Evolutionary conservation across 2,888 invertebrate genomes (phyloP), one percentile per base, ranked within the genome.

Genomic region (Drosophila gaucha): DNA sequence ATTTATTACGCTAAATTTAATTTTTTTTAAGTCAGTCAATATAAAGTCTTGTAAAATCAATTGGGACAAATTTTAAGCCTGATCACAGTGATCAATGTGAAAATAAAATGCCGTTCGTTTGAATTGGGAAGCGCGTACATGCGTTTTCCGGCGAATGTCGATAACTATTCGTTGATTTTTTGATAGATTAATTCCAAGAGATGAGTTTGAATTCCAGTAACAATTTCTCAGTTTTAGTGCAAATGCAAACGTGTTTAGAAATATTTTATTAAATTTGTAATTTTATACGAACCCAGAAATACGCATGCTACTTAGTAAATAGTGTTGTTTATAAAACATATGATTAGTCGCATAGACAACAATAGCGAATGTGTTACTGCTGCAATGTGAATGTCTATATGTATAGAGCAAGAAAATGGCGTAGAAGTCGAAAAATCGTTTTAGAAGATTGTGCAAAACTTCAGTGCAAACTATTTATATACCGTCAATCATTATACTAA

Each of bases 51-150:
- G 5, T 20, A 22, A 43, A 49, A 43, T 51, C 47, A 54, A 36
- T 41, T 41, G 46, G 26, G 30, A 28, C 38, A 57, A 64, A 58
- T 35, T 41, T 50, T 16, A 39, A 36, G 31, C 22, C 33, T 39
- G 28, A 44, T 44, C 33, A 46, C 62, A 36, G 35, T 72, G 55
- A 58, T n/a, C 57, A 30, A 16, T 64, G 68, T 63, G 72, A 78
- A 77, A 78, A 77, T 60, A 79, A 87, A 89, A 89, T 88, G 88
- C 88, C 88, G 88, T 90, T 88, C 65, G 68, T 86, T 84, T 82
- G 65, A 89, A 85, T 85, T 80, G 28, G 18, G 63, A 82, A 87
- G 82, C 87, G 82, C 67, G 66, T 60, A 68, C 43, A 14, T 36
- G 16, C 39, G 70, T 54, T 14, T 10, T 16, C 6, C 6, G 2